phyloP scores from a whole-genome alignment of 2,888 invertebrate genomes.

The Strigamia transsilvanica region DNA sequence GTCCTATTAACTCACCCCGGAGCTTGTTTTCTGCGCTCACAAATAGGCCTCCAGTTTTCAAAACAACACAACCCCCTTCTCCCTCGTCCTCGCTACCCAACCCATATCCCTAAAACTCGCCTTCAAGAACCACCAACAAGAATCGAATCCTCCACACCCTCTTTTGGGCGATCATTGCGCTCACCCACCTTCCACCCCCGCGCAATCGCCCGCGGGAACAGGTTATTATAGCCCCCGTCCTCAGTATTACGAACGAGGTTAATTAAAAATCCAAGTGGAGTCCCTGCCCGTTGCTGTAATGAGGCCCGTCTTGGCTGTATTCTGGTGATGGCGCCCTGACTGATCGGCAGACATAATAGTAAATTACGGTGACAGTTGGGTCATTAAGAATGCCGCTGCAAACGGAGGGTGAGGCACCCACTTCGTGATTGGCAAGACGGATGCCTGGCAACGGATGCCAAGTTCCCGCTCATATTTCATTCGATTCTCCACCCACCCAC shows the following conservation, averaged over 20 bases:
- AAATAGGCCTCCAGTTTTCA: constrained; percentile 28
- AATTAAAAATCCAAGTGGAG: constrained; percentile 39
- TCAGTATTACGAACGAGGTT: constrained; percentile 45
- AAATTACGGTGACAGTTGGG: constrained; percentile 53
- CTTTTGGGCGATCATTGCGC: constrained; percentile 34
- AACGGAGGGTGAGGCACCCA: constrained; percentile 42
- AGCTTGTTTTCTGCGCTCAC: constrained; percentile 48
- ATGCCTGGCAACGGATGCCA: constrained; percentile 52
- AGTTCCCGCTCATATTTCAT: constrained; percentile 51
- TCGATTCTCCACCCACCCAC: constrained; percentile 32
- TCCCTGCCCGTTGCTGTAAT: constrained; percentile 11
- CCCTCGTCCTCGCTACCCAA: constrained; percentile 12
- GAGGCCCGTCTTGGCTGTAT: constrained; percentile 48
- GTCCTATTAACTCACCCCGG: constrained; percentile 44
- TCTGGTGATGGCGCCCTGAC: constrained; percentile 52
- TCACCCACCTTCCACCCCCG: constrained; percentile 48
- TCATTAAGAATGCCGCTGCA: constrained; percentile 50
- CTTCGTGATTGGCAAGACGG: constrained; percentile 53
- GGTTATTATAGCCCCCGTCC: constrained; percentile 44
- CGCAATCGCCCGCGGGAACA: constrained; percentile 46
- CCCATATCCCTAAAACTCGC: constrained; percentile 33
- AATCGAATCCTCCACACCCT: constrained; percentile 33
- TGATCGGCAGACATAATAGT: constrained; percentile 53
- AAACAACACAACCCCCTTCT: constrained; percentile 21
- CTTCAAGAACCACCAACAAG: constrained; percentile 28